Evolutionary conservation across 1,140 invertebrate genomes (phyloP), one percentile per base, ranked within the genome.

Genomic region (Chionoecetes opilio): DNA sequence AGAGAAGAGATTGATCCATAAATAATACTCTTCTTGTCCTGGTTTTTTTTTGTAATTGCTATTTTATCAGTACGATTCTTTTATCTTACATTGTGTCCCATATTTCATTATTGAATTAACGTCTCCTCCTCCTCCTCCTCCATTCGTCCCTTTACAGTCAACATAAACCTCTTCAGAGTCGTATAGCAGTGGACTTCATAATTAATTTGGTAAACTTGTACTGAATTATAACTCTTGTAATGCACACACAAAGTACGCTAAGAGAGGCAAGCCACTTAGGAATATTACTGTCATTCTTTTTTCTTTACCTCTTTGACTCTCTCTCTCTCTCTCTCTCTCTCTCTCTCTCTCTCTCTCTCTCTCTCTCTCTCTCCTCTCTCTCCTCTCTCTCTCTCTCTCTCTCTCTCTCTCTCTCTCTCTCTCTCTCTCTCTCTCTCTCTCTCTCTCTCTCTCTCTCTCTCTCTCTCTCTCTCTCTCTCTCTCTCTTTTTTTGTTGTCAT

Each of bases 201-300:
- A 75, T 75, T 75, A 75, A 75, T 75, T 26, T 75, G 63, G 63
- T 75, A 75, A 75, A 75, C 86, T 41, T 38, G 37, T 26, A n/a
- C 37, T 38, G 37, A 87, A 87, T 37, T 38, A 87, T 38, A 17
- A 35, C 85, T 38, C 85, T 87, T 38, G 85, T 38, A 75, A 17
- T 75, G 63, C 63, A 75, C 63, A 75, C 63, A 75, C 63, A 1
- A 75, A 75, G 63, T n/a, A 75, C 63, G 21, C 21, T 26, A 75
- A n/a, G 63, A 75, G 63, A 75, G 6, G 63, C 11, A 26, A n/a
- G 8, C 11, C 63, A 75, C 85, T 87, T 87, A 35, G 31, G 21
- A 38, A 38, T 89, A 37, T 46, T 9, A 29, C 87, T 75, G 21
- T 75, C 21, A 26, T 21, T n/a, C n/a, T 8, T 11, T 75, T 75